These are phyloP conservation scores for Bothrops jararaca DNA, from an alignment of 2,113 vertebrate genomes.

Conservation along the genomic window DNA sequence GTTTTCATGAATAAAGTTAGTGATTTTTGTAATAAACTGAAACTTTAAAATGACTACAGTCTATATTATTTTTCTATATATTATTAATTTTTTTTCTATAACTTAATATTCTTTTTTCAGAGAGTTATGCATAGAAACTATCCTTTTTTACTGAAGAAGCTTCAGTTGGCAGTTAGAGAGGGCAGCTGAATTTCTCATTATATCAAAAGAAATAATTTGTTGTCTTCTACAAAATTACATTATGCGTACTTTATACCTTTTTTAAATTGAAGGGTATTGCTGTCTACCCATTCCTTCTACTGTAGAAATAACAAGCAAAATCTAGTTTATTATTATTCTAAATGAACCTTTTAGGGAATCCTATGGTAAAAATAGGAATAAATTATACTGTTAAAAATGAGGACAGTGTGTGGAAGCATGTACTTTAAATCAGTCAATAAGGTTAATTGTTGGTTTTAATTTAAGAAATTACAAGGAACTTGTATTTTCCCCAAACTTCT, in stretches of 20 bases:
- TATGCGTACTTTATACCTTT: background rate
- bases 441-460: background rate
- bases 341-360: background rate
- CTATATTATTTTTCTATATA: background rate
- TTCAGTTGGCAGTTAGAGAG: background rate
- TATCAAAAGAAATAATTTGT: background rate
- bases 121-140: background rate
- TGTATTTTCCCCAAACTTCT: background rate
- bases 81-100: background rate
- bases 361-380: background rate
- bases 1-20: background rate
- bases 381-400: background rate
- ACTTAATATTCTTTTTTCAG: background rate
- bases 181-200: background rate
- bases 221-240: background rate
- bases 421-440: background rate
- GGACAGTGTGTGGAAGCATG: background rate
- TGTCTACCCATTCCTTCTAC: background rate
- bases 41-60: background rate
- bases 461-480: too few relatives aligned
- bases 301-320: background rate
- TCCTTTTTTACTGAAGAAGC: background rate
- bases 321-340: background rate
- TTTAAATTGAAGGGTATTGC: background rate
- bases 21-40: background rate